Evolutionary conservation across 2,113 vertebrate genomes (phyloP).

Genomic region (Pan troglodytes): DNA sequence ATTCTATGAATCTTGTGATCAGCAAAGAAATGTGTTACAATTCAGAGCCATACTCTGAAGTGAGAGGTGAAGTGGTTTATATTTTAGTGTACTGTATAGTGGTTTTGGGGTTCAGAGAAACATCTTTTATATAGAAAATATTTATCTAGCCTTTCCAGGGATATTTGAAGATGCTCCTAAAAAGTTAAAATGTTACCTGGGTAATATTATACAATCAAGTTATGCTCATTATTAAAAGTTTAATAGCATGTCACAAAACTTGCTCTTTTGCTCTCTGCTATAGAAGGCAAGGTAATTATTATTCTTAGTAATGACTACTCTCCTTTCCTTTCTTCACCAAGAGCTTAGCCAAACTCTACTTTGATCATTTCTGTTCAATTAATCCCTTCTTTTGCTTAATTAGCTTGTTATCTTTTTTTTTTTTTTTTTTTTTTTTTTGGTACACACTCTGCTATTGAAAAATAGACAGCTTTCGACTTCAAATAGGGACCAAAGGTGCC

Average conservation of each 20-base stretch:
- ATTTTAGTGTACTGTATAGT: background rate
- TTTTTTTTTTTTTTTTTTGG: background rate
- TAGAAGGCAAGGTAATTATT: constrained; percentile 46
- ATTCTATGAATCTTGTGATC: background rate
- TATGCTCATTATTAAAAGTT: constrained; percentile 32
- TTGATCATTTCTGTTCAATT: constrained; percentile 56
- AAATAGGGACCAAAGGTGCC: background rate
- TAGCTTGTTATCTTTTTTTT: constrained; percentile 3
- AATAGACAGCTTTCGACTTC: background rate
- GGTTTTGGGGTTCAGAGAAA: background rate
- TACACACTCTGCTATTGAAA: background rate
- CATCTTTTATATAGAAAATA: background rate
- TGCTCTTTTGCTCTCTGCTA: background rate
- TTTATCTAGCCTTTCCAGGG: background rate
- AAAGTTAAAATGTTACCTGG: constrained; percentile 1
- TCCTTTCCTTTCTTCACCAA: background rate
- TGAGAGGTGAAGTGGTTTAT: background rate
- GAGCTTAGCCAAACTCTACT: constrained; percentile 20
- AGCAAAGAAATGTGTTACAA: background rate
- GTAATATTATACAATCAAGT: background rate
- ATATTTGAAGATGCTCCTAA: background rate
- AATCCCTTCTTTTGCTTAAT: constrained; percentile 41
- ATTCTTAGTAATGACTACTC: background rate
- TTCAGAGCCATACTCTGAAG: background rate
- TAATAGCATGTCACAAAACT: background rate